Conservation (phyloP, 1,140 invertebrate genomes). For the Steinernema khuongi region DNA sequence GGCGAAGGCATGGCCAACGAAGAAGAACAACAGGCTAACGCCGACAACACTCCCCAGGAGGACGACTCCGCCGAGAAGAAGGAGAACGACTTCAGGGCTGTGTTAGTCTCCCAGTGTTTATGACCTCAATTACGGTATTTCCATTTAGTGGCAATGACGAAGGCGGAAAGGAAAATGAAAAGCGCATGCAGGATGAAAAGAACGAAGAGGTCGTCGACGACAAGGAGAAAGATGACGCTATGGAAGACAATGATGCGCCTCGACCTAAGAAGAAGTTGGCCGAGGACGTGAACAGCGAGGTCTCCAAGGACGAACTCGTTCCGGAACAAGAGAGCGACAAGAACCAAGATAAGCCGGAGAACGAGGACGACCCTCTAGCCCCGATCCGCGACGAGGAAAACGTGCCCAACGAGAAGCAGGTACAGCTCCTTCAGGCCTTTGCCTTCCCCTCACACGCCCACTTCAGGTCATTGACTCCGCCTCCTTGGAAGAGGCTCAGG, state of each 20-base stretch:
- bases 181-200: conserved; percentile 40
- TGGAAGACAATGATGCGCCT: conserved; percentile 39
- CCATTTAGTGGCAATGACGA: neutral
- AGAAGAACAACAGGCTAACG: conserved; percentile 9
- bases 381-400: conserved; percentile 2
- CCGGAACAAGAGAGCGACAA: conserved; percentile 36
- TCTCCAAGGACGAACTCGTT: conserved; percentile 55
- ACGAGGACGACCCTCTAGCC: conserved; percentile 25
- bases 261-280: conserved; percentile 31
- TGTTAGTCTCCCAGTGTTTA: neutral
- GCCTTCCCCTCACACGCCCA: too few species aligned
- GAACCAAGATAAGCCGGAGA: conserved; percentile 34
- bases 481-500: neutral
- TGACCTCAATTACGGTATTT: neutral
- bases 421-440: neutral
- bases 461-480: neutral
- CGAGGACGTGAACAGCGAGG: conserved; percentile 44
- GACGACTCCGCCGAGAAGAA: conserved; percentile 15
- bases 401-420: neutral
- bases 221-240: conserved; percentile 38
- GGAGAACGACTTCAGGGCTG: too few species aligned
- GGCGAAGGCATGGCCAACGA: too few species aligned
- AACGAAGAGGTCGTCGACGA: conserved; percentile 35
- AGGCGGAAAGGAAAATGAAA: conserved; percentile 36
- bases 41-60: neutral